Evolutionary conservation across 2,797 vertebrate species (phyloP), one percentile per base, ranked within the genome.

Genomic region (Myripristis murdjan): DNA sequence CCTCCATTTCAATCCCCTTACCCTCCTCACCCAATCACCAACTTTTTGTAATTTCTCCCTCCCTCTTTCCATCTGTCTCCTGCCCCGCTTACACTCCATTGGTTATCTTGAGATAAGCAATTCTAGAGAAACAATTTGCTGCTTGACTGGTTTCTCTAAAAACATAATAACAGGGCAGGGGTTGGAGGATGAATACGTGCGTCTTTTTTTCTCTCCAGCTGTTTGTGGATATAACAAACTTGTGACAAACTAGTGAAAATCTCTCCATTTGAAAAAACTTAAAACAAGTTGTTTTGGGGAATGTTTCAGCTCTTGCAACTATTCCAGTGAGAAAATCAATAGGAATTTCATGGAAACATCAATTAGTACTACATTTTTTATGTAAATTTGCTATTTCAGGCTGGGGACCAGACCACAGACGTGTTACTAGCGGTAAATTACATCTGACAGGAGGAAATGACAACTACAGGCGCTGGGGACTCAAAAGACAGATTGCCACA

Each of bases 111-210:
- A 53, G 70, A 85, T 87, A 80, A 82, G 43, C 46, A 37, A 78
- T 67, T 75, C 69, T 62, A 70, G 43, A 79, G 61, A 87, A 72
- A 75, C 80, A 70, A 82, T 85, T 86, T 84, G 56, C 57, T 39
- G 66, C 79, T 65, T 64, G 51, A 86, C 60, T 58, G 69, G 39
- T 41, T 80, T 58, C 43, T 71, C 63, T 54, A 35, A 28, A 67
- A 49, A 47, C 15, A 39, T 20, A 56, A 77, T 63, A 69, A 43
- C 44, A 72, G 39, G 63, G 53, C 62, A 33, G 52, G 39, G 70
- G 31, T 63, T 63, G 52, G 23, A 39, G 26, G 28, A 47, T 37
- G 41, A 47, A 16, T 75, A 51, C 1, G 10, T 14, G 12, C 10
- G 3, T 28, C 6, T 56, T 33, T 64, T 35, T 6, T 60, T 71